Evolutionary conservation across 2,113 vertebrate species (phyloP).

Genomic region (Amphiprion ocellaris): DNA sequence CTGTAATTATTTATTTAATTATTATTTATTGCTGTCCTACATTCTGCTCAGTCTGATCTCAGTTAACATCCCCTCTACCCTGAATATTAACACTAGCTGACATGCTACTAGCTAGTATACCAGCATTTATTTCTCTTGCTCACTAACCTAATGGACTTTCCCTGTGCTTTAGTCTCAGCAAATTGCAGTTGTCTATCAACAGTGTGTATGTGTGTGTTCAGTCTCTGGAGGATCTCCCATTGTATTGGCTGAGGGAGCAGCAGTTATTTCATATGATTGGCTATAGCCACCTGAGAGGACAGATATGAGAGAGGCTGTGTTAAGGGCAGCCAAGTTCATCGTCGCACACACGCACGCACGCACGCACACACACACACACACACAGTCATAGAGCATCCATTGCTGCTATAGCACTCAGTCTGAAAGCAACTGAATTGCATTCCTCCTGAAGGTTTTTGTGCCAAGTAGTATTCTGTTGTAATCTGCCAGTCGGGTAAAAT

Average conservation of each 20-base stretch:
- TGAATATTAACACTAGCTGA: neutral
- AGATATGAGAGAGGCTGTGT: conserved; percentile 16
- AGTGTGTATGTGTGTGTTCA: neutral
- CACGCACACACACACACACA: neutral
- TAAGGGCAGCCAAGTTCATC: conserved; percentile 50
- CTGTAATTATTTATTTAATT: too few species aligned
- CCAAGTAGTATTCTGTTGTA: conserved; percentile 49
- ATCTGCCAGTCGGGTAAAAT: conserved; percentile 6
- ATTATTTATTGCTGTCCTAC: neutral
- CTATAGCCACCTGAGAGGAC: conserved; percentile 22
- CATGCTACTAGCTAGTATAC: conserved; percentile 8
- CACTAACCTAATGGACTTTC: conserved; percentile 56
- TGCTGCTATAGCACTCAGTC: conserved; percentile 42
- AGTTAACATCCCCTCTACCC: neutral
- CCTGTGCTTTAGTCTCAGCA: conserved; percentile 43
- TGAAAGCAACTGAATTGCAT: conserved; percentile 62
- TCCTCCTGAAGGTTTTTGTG: conserved; percentile 49
- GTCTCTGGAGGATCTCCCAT: conserved; percentile 3
- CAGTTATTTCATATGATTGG: conserved; percentile 48
- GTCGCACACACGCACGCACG: neutral
- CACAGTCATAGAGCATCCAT: conserved; percentile 27
- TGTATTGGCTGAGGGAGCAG: conserved; percentile 4
- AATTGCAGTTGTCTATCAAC: conserved; percentile 43
- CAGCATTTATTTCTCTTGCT: neutral
- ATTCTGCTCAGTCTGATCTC: conserved; percentile 9